A percentile compares a stretch with the other conserved stretches of the same genome.
phyloP scores from a whole-genome alignment of 2,113 vertebrate species.

The Rhinoptilus africanus region DNA sequence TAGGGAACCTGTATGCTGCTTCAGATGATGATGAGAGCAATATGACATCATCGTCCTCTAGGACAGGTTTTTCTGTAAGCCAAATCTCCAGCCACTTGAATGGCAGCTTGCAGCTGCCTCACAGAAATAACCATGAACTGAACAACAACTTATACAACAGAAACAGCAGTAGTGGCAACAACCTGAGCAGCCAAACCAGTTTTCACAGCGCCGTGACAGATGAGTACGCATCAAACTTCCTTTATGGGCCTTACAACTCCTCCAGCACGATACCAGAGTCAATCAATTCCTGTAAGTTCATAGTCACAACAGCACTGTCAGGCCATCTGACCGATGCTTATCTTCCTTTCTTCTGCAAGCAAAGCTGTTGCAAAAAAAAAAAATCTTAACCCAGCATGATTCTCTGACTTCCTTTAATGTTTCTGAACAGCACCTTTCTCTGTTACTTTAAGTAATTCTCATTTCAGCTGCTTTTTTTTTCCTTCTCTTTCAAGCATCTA shows the following conservation, averaged over 20 bases:
- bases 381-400: constrained; percentile 1
- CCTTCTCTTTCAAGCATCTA: not conserved
- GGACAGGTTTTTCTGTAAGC: constrained; percentile 70
- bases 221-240: constrained; percentile 67
- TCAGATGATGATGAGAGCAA: constrained; percentile 76
- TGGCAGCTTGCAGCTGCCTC: constrained; percentile 62
- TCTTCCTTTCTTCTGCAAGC: constrained; percentile 32
- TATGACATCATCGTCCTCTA: constrained; percentile 63
- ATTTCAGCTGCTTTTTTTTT: constrained; percentile 7
- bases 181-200: constrained; percentile 53
- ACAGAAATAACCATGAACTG: constrained; percentile 80
- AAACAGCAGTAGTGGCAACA: constrained; percentile 60
- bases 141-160: constrained; percentile 86
- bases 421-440: constrained; percentile 11
- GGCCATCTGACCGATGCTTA: constrained; percentile 6
- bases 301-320: constrained; percentile 30
- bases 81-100: constrained; percentile 74
- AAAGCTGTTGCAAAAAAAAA: constrained; percentile 33
- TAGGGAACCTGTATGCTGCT: constrained; percentile 85
- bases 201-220: constrained; percentile 56
- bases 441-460: constrained; percentile 39
- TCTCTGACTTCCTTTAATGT: not conserved
- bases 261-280: constrained; percentile 85
- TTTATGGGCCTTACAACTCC: constrained; percentile 77
- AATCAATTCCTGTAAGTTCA: constrained; percentile 94